Base-by-base conservation (phyloP, 2,888 invertebrate species). In the Sminthurides aquaticus region DNA sequence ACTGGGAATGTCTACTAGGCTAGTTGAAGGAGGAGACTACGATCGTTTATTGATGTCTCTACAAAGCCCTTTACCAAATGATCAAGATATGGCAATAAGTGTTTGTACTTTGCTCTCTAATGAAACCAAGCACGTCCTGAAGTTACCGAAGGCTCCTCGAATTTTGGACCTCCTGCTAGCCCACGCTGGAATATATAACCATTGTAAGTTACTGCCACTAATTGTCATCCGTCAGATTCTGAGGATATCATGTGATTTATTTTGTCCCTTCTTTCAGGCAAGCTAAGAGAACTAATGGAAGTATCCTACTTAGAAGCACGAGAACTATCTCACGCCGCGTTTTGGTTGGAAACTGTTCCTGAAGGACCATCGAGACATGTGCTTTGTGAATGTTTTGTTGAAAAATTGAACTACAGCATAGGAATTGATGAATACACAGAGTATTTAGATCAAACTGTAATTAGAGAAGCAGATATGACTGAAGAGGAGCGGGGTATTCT, bases 81-180 rank as follows among this genome's bases (percentile, higher is more conserved):
- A 99, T 79, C 94, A 97, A 78, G 98, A 98, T 81, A 95, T 98
- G 79, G 96, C 96, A 27, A 88, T 99, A 76, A 98, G 98, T 79
- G 93, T 97, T 1, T 96, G 96, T 79, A 95, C 94, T 0, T 83
- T 99, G 66, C 83, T 99, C 74, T 94, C 96, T 3, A 96, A 94
- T 74, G 97, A 98, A 77, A 91, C 91, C 69, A 89, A 90, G 67
- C 91, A 93, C 76, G 86, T 91, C 0, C 81, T 99, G 63, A 88
- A 91, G 62, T 80, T 99, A 67, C 87, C 87, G 66, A 88, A 90
- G 73, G 90, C 89, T 73, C 93, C 93, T 1, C 86, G 90, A 75
- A 84, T 99, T 68, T 80, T 98, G 74, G 90, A 92, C 76, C 88
- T 92, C 73, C 81, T 99, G 49, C 80, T 98, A 71, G 96, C 93